phyloP scores from a whole-genome alignment of 2,797 vertebrate genomes.

The Anniella stebbinsi region DNA sequence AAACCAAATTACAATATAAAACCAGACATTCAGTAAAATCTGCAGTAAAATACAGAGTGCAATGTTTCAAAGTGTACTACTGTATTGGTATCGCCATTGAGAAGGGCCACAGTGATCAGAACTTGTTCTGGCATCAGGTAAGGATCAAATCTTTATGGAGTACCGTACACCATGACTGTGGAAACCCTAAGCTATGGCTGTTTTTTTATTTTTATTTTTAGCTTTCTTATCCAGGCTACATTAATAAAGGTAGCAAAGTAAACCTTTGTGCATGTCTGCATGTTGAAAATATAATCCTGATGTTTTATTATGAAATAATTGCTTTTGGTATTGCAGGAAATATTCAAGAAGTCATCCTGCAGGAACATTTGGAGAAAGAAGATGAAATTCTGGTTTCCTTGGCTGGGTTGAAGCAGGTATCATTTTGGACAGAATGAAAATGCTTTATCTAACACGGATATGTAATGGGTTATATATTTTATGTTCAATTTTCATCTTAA shows the following conservation, averaged over 20 bases:
- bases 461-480: neutral
- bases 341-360: slow-evolving; percentile 96
- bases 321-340: slow-evolving; percentile 84
- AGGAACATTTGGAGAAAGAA: slow-evolving; percentile 94
- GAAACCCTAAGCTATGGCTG: neutral
- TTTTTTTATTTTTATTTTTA: neutral
- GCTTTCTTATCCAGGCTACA: neutral
- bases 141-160: neutral
- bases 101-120: neutral
- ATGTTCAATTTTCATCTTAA: neutral
- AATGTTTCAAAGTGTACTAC: neutral
- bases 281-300: neutral
- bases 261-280: neutral
- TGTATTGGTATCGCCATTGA: neutral
- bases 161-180: neutral
- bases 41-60: neutral
- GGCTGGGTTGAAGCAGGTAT: slow-evolving; percentile 97
- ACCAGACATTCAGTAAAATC: neutral
- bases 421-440: neutral
- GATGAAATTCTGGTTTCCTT: slow-evolving; percentile 96
- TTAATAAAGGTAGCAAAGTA: neutral
- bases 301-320: slow-evolving; percentile 43
- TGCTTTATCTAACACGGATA: slow-evolving; percentile 21
- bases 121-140: neutral
- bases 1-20: neutral